Evolutionary conservation across 1,140 invertebrate species (phyloP).

Genomic region (Brachystomella parvula): DNA sequence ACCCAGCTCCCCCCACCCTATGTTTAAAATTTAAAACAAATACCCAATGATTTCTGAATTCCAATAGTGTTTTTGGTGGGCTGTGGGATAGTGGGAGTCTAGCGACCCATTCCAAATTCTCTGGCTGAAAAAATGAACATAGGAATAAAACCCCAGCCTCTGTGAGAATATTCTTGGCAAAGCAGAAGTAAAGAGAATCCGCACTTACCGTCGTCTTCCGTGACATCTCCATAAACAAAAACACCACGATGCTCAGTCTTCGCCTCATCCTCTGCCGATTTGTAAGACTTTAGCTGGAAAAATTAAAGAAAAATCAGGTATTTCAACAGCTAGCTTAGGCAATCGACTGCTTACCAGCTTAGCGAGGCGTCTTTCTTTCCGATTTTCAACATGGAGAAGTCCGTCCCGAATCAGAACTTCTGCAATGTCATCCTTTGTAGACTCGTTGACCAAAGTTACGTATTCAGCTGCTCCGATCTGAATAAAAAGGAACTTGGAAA

Average conservation of each 20-base stretch:
- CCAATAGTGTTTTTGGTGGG: background rate
- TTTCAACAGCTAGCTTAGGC: background rate
- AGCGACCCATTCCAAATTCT: conserved; percentile 5
- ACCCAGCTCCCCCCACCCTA: background rate
- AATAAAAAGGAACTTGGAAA: conserved; percentile 4
- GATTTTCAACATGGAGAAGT: conserved; percentile 67
- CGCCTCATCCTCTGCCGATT: conserved; percentile 72
- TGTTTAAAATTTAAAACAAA: background rate
- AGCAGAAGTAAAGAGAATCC: too few relatives aligned
- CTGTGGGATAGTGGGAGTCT: background rate
- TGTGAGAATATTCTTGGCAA: too few relatives aligned
- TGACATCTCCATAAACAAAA: conserved; percentile 94
- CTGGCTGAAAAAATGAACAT: too few relatives aligned
- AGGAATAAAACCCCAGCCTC: too few relatives aligned
- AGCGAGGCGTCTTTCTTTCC: conserved; percentile 69
- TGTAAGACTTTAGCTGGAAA: conserved; percentile 65
- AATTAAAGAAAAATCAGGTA: background rate
- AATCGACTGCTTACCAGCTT: conserved; percentile 55
- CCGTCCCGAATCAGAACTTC: conserved; percentile 79
- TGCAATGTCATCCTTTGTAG: conserved; percentile 69
- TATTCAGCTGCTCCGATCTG: conserved; percentile 53
- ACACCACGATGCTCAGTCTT: conserved; percentile 74
- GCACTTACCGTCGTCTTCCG: conserved; percentile 90
- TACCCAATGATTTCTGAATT: background rate
- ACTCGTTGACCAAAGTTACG: conserved; percentile 62